phyloP scores from a whole-genome alignment of 2,797 vertebrate genomes.

The Coregonus sp. region DNA sequence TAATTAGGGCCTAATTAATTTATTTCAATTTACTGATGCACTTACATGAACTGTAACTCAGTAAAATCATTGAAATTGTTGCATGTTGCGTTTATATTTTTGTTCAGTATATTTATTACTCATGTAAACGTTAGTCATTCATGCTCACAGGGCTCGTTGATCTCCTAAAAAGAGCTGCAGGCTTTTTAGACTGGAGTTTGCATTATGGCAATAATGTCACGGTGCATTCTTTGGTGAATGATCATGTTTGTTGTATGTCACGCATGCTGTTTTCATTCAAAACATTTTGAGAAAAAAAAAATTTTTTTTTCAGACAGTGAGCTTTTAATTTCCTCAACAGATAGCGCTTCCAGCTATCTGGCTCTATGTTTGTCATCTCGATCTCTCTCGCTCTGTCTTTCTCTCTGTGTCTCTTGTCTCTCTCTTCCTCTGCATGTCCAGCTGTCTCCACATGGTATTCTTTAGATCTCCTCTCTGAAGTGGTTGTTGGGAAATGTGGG shows the following conservation, averaged over 20 bases:
- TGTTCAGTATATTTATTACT: neutral
- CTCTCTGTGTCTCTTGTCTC: slow-evolving; percentile 49
- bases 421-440: slow-evolving; percentile 26
- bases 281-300: neutral
- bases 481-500: neutral
- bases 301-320: slow-evolving; percentile 8
- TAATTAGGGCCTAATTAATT: too few relatives aligned
- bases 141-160: slow-evolving; percentile 2
- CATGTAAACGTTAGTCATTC: slow-evolving; percentile 43
- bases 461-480: neutral
- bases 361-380: neutral
- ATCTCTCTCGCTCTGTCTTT: neutral
- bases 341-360: too few relatives aligned
- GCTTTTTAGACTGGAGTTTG: neutral
- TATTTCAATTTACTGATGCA: too few relatives aligned
- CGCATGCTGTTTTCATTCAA: neutral
- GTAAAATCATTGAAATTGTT: too few relatives aligned
- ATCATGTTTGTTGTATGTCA: neutral
- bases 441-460: neutral
- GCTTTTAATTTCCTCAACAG: slow-evolving; percentile 55
- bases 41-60: too few relatives aligned
- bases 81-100: too few relatives aligned
- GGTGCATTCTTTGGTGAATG: too few relatives aligned
- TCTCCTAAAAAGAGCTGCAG: neutral
- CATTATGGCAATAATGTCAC: neutral